A percentile compares a stretch with the other conserved stretches of the same genome.
Evolutionary conservation across 2,113 vertebrate genomes (phyloP).

Genomic region (Cephalopholis sonnerati): DNA sequence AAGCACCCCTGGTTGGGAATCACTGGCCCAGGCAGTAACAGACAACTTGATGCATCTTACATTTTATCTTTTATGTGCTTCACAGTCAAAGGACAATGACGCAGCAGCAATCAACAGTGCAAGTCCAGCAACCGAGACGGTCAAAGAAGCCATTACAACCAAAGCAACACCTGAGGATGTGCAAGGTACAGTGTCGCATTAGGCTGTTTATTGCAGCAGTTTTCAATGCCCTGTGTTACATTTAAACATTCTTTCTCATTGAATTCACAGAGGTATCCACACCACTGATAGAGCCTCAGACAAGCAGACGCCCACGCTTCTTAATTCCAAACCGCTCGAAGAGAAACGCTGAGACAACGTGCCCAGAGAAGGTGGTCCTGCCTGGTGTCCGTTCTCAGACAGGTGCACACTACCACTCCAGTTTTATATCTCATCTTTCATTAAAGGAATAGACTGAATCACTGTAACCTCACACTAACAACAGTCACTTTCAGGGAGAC

Average conservation of each 20-base stretch:
- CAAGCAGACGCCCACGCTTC: conserved; percentile 76
- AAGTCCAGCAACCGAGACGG: not conserved
- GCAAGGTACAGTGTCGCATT: conserved; percentile 40
- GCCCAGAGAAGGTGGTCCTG: conserved; percentile 49
- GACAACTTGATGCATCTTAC: not conserved
- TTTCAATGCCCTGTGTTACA: not conserved
- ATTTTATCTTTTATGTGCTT: conserved; percentile 3
- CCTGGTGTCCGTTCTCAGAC: conserved; percentile 68
- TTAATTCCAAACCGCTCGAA: conserved; percentile 64
- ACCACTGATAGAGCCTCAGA: conserved; percentile 38
- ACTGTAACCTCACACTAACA: no score
- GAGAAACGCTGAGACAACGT: conserved; percentile 54
- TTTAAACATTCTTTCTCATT: conserved; percentile 3
- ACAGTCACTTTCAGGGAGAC: no score
- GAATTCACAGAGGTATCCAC: conserved; percentile 45
- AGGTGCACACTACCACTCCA: conserved; percentile 63
- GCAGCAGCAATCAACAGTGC: conserved; percentile 18
- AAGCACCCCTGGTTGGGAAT: not conserved
- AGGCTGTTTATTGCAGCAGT: not conserved
- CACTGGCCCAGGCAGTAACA: not conserved
- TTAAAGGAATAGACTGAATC: not conserved
- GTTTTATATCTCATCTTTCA: not conserved
- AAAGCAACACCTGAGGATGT: conserved; percentile 40
- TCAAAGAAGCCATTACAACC: conserved; percentile 46
- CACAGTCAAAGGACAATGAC: conserved; percentile 47